A percentile compares a stretch with the other conserved stretches of the same genome.
Conservation (phyloP, 2,113 vertebrate species). For the Genyomyrus donnyi region DNA sequence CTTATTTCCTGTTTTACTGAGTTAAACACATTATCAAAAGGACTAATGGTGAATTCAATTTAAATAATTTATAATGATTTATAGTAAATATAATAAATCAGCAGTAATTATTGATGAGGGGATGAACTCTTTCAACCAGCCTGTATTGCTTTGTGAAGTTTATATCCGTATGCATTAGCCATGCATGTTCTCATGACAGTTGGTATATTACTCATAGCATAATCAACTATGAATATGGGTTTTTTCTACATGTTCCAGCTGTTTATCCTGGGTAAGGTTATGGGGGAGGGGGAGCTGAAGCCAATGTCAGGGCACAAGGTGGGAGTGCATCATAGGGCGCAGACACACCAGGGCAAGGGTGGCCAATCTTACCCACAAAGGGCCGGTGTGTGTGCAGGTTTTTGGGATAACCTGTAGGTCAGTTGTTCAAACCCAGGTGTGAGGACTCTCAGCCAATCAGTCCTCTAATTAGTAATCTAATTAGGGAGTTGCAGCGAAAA, state of each 20-base stretch:
- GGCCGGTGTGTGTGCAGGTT: no score
- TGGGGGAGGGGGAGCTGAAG: background rate
- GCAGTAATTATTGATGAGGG: background rate
- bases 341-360: background rate
- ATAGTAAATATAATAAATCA: background rate
- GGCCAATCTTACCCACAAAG: no score
- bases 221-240: background rate
- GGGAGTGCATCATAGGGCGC: background rate
- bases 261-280: background rate
- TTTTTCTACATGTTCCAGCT: background rate
- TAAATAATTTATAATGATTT: background rate
- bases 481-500: no score
- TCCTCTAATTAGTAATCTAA: no score
- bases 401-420: no score
- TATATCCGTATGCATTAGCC: background rate
- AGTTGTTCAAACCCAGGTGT: no score
- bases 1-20: background rate
- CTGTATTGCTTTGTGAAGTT: background rate
- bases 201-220: background rate
- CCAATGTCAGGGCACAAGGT: background rate
- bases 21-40: background rate
- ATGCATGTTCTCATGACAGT: background rate
- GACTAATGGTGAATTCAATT: background rate
- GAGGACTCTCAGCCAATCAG: no score
- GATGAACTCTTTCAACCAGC: background rate